Percentiles rank a stretch among this genome's conserved stretches.
Evolutionary conservation across 1,140 invertebrate species (phyloP).

Genomic region (Drosophila willistoni): DNA sequence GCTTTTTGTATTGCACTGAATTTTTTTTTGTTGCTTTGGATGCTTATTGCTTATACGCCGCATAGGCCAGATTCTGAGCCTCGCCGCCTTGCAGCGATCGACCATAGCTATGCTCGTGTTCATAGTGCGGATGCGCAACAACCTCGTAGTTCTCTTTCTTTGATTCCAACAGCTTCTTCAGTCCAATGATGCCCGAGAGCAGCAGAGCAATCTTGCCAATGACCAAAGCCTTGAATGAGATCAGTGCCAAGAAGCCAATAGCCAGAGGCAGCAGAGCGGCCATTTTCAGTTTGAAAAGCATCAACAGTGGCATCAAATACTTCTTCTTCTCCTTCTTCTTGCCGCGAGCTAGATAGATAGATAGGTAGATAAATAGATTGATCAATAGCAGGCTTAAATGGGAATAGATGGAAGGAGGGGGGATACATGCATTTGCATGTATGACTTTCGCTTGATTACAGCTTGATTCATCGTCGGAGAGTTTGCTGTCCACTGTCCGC

Average conservation of each 20-base stretch:
- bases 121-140: slow-evolving; percentile 87
- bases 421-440: slow-evolving; percentile 39
- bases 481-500: slow-evolving; percentile 27
- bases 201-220: slow-evolving; percentile 92
- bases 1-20: slow-evolving; percentile 73
- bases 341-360: slow-evolving; percentile 85
- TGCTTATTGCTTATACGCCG: slow-evolving; percentile 84
- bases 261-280: slow-evolving; percentile 90
- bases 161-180: slow-evolving; percentile 90
- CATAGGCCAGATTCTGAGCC: slow-evolving; percentile 87
- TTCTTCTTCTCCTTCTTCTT: slow-evolving; percentile 90
- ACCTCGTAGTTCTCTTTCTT: slow-evolving; percentile 90
- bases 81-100: slow-evolving; percentile 83
- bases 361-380: background rate
- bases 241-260: slow-evolving; percentile 90
- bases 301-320: slow-evolving; percentile 89
- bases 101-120: slow-evolving; percentile 86
- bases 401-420: background rate
- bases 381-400: background rate
- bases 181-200: slow-evolving; percentile 89
- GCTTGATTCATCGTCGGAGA: slow-evolving; percentile 12
- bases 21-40: slow-evolving; percentile 45
- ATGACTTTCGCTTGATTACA: slow-evolving; percentile 67
- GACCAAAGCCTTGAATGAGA: slow-evolving; percentile 92
- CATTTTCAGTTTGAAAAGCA: slow-evolving; percentile 91